phyloP scores from a whole-genome alignment of 2,113 vertebrate genomes.

The Phrynosoma platyrhinos region DNA sequence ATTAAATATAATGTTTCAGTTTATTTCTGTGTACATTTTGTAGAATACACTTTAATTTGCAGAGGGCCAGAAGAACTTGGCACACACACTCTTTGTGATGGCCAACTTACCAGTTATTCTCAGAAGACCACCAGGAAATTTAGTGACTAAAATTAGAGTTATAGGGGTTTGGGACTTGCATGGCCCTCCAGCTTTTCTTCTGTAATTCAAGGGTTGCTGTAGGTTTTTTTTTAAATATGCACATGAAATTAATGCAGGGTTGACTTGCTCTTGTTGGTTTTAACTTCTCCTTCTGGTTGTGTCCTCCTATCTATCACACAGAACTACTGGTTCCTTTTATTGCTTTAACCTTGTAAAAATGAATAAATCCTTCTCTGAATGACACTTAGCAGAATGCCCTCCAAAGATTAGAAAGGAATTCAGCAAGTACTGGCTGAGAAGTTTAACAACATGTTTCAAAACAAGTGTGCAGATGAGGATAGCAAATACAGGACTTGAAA shows the following conservation, averaged over 20 bases:
- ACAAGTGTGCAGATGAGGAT: not conserved
- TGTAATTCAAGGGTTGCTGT: not conserved
- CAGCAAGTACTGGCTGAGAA: not conserved
- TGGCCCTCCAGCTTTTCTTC: not conserved
- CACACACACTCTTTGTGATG: not conserved
- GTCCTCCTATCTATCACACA: not conserved
- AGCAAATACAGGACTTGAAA: not conserved
- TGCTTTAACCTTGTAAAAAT: not conserved
- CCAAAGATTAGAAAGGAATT: conserved; percentile 7
- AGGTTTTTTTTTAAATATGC: not conserved
- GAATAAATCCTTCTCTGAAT: not conserved
- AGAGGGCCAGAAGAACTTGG: not conserved
- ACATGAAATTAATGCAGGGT: not conserved
- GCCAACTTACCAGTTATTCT: not conserved
- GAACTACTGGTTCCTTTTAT: not conserved
- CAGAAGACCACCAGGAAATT: not conserved
- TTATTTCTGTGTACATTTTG: not conserved
- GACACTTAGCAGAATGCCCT: not conserved
- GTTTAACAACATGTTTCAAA: not conserved
- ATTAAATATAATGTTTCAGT: not conserved
- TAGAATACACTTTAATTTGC: not conserved
- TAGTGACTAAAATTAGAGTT: not conserved
- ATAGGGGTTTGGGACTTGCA: not conserved
- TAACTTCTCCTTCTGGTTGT: not conserved
- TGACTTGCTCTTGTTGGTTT: not conserved